Base-by-base conservation (phyloP, 1,140 invertebrate species). In the Geopemphigus sp. region DNA sequence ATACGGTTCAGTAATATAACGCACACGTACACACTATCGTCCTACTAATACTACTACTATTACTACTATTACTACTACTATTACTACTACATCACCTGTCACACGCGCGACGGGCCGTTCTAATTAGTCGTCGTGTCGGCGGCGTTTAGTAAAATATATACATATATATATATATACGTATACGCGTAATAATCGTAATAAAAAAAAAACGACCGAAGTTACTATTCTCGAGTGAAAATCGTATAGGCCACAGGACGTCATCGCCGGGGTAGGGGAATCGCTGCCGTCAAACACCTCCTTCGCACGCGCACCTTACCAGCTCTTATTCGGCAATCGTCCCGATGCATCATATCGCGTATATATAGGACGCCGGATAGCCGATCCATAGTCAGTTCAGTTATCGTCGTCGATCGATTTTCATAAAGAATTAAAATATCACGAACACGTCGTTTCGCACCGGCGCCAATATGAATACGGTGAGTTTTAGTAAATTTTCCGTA, bases 311-410 rank as follows among this genome's bases (percentile, higher is more conserved):
- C 50, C 50, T 10, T 72, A 72, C 24, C 5, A 12, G 68, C 47
- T 32, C 32, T 39, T 39, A 39, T 59, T 76, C 73, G 29, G 50
- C 29, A 32, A 56, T 26, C 56, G 22, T 22, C 57, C 56, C n/a
- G 39, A 17, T n/a, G 5, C 73, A 47, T 76, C 56, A 24, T 61
- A 39, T 39, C 32, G 32, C 32, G 2, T 78, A 78, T 78, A 78
- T 78, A 78, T 47, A 59, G 57, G n/a, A 61, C 57, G 57, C 29
- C 68, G 74, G 57, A 10, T 63, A 47, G n/a, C 39, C 22, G 57
- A 47, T 78, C 26, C 39, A 63, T 78, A 39, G 74, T 78, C 74
- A 78, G 74, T 78, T 63, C 74, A 63, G 74, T 61, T 17, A 63
- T 78, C 56, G 53, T 47, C 74, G 56, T 63, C 39, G 17, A 47